Evolutionary conservation across 2,797 vertebrate species (phyloP).

Genomic region (Pipistrellus nathusii): DNA sequence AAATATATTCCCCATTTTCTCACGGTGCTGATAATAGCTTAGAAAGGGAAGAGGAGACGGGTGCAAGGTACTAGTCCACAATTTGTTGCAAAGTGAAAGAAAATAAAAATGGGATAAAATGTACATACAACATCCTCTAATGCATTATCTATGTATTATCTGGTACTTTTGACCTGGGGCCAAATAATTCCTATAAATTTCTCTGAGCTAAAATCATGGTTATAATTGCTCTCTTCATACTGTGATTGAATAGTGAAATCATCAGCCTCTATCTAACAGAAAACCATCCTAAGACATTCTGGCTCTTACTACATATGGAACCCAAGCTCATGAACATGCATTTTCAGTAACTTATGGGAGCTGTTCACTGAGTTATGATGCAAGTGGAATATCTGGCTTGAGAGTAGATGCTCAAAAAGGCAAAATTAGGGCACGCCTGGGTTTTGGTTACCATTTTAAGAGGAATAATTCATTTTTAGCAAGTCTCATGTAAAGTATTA

Average conservation of each 20-base stretch:
- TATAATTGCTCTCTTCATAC: neutral
- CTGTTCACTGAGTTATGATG: neutral
- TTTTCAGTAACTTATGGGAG: neutral
- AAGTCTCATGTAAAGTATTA: neutral
- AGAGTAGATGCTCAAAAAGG: neutral
- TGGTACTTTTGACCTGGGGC: conserved; percentile 2
- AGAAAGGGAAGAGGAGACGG: neutral
- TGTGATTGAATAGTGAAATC: neutral
- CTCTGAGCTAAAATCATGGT: neutral
- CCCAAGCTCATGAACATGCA: neutral
- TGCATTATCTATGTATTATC: neutral
- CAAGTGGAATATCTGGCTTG: neutral
- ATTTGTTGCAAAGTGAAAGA: neutral
- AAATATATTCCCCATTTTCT: conserved; percentile 61
- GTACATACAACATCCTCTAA: neutral
- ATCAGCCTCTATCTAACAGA: neutral
- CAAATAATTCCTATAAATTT: conserved; percentile 34
- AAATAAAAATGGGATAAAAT: neutral
- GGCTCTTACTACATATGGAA: neutral
- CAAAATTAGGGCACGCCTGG: neutral
- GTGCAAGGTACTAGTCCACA: neutral
- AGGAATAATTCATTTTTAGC: conserved; percentile 17
- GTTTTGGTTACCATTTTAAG: neutral
- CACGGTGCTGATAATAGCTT: conserved; percentile 46
- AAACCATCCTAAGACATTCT: neutral